These are phyloP conservation scores for Pristionchus pacificus DNA, from an alignment of 1,140 invertebrate species.

Conservation along the genomic window DNA sequence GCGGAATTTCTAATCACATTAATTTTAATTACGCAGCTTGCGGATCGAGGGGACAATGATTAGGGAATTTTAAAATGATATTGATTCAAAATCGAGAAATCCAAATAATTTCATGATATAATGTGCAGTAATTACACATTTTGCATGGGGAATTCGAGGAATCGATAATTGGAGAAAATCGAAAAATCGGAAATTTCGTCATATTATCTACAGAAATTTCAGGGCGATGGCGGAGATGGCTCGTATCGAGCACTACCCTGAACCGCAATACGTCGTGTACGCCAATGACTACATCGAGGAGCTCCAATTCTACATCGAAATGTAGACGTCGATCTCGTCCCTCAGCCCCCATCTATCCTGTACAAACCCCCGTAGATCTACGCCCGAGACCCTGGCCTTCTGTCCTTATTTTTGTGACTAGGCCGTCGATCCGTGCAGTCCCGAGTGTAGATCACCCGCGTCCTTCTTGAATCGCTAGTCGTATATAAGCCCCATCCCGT, in stretches of 20 bases:
- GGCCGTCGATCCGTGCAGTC: no score
- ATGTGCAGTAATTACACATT: neutral
- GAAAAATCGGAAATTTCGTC: neutral
- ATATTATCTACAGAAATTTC: neutral
- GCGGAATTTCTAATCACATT: no score
- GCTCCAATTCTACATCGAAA: neutral
- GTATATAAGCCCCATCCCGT: no score
- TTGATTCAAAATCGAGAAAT: no score
- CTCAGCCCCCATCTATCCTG: neutral
- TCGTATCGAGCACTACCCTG: neutral
- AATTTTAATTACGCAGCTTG: no score
- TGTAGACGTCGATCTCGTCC: neutral
- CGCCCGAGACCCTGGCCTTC: no score
- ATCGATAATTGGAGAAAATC: neutral
- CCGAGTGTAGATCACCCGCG: no score
- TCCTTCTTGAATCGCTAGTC: no score
- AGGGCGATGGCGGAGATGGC: neutral
- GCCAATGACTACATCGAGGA: neutral
- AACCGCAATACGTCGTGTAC: neutral
- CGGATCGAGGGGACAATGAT: no score
- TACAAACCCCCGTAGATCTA: neutral
- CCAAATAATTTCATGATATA: no score
- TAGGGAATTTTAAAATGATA: no score
- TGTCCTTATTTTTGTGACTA: no score
- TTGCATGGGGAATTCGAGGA: neutral